Evolutionary conservation across 2,888 invertebrate genomes (phyloP).

Genomic region (Dryomyza anilis): DNA sequence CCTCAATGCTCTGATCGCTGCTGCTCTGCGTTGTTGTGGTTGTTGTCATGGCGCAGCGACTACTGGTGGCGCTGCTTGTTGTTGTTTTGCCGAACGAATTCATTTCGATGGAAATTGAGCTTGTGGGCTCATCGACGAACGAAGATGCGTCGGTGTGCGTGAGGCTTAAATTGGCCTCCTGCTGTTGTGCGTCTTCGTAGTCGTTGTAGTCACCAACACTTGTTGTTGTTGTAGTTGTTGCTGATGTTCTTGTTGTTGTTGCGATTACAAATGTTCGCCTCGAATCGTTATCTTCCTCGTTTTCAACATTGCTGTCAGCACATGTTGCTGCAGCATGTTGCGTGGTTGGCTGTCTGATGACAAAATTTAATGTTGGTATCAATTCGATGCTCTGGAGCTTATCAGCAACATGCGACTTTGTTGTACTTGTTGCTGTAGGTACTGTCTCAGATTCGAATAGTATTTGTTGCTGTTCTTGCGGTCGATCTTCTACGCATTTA

Average conservation of each 20-base stretch:
- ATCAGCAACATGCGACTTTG: slow-evolving; percentile 9
- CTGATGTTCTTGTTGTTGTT: slow-evolving; percentile 33
- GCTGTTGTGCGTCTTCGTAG: slow-evolving; percentile 39
- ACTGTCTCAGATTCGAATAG: slow-evolving; percentile 14
- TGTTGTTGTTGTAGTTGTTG: slow-evolving; percentile 31
- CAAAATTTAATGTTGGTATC: slow-evolving; percentile 54
- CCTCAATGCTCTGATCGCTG: slow-evolving; percentile 50
- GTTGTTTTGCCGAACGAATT: slow-evolving; percentile 43
- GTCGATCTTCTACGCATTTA: slow-evolving; percentile 37
- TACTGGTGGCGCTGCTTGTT: slow-evolving; percentile 34
- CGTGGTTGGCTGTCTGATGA: slow-evolving; percentile 39
- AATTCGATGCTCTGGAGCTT: slow-evolving; percentile 45
- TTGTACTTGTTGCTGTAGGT: slow-evolving; percentile 21
- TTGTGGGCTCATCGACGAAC: slow-evolving; percentile 50
- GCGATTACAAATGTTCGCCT: slow-evolving; percentile 47
- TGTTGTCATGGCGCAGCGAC: slow-evolving; percentile 32
- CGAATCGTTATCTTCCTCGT: slow-evolving; percentile 41
- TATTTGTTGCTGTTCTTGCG: slow-evolving; percentile 22
- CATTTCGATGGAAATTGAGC: slow-evolving; percentile 56
- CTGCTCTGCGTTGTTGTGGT: slow-evolving; percentile 27
- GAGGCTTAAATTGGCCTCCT: slow-evolving; percentile 45
- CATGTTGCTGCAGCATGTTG: slow-evolving; percentile 38
- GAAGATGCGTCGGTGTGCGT: slow-evolving; percentile 43
- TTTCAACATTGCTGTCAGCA: slow-evolving; percentile 25
- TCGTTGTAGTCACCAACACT: slow-evolving; percentile 26